Evolutionary conservation across 2,113 vertebrate species (phyloP).

Genomic region (Tringa solitaria): DNA sequence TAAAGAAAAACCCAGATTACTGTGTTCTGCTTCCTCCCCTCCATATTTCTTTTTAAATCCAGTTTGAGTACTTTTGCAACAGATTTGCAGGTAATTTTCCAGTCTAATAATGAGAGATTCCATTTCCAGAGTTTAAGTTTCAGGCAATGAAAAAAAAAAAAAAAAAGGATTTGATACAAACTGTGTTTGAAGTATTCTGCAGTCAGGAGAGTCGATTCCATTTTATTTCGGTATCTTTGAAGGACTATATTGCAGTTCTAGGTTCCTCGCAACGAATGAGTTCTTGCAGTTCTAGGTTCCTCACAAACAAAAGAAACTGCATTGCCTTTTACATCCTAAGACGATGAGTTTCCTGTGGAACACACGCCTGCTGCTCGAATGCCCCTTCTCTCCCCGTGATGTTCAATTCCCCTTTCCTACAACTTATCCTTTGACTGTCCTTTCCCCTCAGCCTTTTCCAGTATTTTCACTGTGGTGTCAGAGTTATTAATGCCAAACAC

Average conservation of each 20-base stretch:
- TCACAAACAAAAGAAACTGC: neutral
- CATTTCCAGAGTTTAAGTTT: neutral
- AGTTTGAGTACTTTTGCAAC: neutral
- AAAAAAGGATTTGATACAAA: neutral
- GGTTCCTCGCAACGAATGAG: neutral
- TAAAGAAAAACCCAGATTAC: neutral
- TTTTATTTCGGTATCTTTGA: neutral
- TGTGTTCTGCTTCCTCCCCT: neutral
- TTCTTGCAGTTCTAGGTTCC: neutral
- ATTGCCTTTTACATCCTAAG: neutral
- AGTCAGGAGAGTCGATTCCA: neutral
- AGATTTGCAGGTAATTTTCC: neutral
- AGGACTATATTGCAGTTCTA: neutral
- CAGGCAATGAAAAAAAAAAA: neutral
- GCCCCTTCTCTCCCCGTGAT: neutral
- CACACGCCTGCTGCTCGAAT: neutral
- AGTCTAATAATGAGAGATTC: neutral
- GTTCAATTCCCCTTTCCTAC: neutral
- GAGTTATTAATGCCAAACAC: neutral
- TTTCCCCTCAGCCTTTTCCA: neutral
- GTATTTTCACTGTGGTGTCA: neutral
- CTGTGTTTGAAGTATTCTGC: neutral
- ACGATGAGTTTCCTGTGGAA: neutral
- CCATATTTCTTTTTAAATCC: neutral
- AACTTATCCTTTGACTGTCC: neutral